Base-by-base conservation (phyloP, 2,888 invertebrate genomes). In the Poecilus cupreus region DNA sequence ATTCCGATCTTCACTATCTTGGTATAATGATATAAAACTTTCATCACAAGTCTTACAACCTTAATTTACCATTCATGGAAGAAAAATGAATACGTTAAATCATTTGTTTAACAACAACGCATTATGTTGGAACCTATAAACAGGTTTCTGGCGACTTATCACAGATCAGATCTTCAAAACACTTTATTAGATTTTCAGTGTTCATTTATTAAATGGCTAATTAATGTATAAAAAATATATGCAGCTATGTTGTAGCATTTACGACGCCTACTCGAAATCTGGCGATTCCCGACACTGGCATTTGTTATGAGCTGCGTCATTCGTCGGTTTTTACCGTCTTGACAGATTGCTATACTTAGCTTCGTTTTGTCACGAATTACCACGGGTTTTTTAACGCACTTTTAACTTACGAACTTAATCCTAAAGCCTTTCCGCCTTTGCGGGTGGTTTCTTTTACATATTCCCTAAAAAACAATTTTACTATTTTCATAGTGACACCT, bases 141-240 rank as follows among this genome's bases (percentile, higher is more conserved):
- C 64, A 37, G 64, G 64, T 68, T 60, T 26, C 32, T 32, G 1
- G 18, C 18, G 8, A 13, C 18, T 18, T 68, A 68, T 68, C 37
- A 10, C 6, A 8, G 16, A 68, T 37, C 64, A 68, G 16, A 68
- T 68, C 32, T 68, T 13, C 10, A 8, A 16, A 68, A 11, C 37
- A 32, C 32, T 68, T 37, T 68, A 37, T 68, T 68, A 68, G 64
- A 68, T 37, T 68, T 37, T 68, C 64, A 68, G 37, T 68, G 64
- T 22, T 68, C 64, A 68, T 68, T 68, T 68, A 68, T 68, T 68
- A 68, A 68, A 37, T 68, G 10, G 37, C 37, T 68, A 68, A 68
- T 68, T n/a, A 68, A 68, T 68, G 64, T 68, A 37, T 32, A 13
- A 18, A 18, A 18, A 37, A 60, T 13, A 37, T 37, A 68, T 68